Percentiles rank a stretch among this genome's conserved stretches.
phyloP scores from a whole-genome alignment of 2,888 invertebrate species.

The Schizotus pectinicornis region DNA sequence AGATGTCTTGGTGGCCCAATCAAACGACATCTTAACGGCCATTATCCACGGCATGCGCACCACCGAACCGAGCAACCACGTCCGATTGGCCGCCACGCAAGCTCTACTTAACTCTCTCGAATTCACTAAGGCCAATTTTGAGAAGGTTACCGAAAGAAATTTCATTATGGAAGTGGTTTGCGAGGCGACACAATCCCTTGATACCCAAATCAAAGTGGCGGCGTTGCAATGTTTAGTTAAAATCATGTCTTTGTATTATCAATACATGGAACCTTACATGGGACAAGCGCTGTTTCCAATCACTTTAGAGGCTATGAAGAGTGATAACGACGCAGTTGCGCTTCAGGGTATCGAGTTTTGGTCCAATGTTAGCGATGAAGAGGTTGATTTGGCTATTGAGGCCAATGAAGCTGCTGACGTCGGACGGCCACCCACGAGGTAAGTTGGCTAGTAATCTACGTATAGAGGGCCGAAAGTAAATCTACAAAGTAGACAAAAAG shows the following conservation, averaged over 20 bases:
- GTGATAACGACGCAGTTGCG: conserved; percentile 93
- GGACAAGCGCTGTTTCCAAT: conserved; percentile 97
- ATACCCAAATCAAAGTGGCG: conserved; percentile 89
- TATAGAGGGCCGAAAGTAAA: too few species aligned
- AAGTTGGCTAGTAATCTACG: conserved; percentile 10
- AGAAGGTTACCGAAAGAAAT: conserved; percentile 95
- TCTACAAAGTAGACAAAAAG: background rate
- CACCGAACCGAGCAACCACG: conserved; percentile 91
- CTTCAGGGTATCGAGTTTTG: conserved; percentile 99
- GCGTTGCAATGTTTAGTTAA: conserved; percentile 97
- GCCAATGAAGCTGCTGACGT: conserved; percentile 92
- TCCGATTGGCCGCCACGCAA: conserved; percentile 94
- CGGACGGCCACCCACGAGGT: conserved; percentile 83
- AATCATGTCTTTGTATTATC: conserved; percentile 97
- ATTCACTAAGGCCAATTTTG: conserved; percentile 98
- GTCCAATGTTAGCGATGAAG: conserved; percentile 99
- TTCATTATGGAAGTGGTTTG: conserved; percentile 99
- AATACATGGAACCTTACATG: conserved; percentile 99
- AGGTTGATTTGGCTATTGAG: conserved; percentile 94
- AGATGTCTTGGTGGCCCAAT: conserved; percentile 88
- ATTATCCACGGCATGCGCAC: conserved; percentile 99
- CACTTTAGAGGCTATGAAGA: conserved; percentile 98
- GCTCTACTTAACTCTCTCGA: conserved; percentile 97
- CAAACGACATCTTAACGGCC: conserved; percentile 96
- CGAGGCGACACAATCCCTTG: conserved; percentile 94